These are phyloP conservation scores for Arrhamphus sclerolepis DNA, from an alignment of 2,797 vertebrate genomes.

Conservation along the genomic window DNA sequence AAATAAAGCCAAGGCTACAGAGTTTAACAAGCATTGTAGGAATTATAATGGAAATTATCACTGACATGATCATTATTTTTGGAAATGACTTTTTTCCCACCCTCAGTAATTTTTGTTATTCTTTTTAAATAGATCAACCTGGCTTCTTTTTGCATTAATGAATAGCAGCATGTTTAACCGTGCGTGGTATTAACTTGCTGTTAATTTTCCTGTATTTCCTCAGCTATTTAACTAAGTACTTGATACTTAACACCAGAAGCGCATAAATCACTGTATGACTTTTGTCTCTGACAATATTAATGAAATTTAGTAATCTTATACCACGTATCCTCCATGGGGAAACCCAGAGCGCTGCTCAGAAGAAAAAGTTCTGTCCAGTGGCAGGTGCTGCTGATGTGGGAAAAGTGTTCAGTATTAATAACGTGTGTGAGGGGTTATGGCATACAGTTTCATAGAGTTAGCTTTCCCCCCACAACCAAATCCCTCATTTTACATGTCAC, in stretches of 20 bases:
- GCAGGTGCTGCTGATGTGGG: conserved; percentile 81
- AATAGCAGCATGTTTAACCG: conserved; percentile 23
- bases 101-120: background rate
- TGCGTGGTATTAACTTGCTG: conserved; percentile 53
- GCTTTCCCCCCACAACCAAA: conserved; percentile 61
- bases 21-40: conserved; percentile 27
- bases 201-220: conserved; percentile 73
- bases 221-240: conserved; percentile 71
- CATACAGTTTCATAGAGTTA: conserved; percentile 76
- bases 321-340: conserved; percentile 69
- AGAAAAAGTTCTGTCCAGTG: conserved; percentile 70
- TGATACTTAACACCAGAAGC: conserved; percentile 68
- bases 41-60: conserved; percentile 33
- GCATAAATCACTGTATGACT: conserved; percentile 75
- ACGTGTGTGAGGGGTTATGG: conserved; percentile 71
- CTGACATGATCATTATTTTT: conserved; percentile 29
- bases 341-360: conserved; percentile 64
- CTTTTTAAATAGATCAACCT: background rate
- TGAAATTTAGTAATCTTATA: conserved; percentile 80
- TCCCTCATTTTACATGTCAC: conserved; percentile 75
- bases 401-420: conserved; percentile 79
- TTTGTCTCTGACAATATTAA: conserved; percentile 80
- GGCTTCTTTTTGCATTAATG: conserved; percentile 39
- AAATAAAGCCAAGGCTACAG: conserved; percentile 33
- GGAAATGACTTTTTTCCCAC: conserved; percentile 24